Evolutionary conservation across 1,140 invertebrate species (phyloP).

Genomic region (Euborellia annulipes): DNA sequence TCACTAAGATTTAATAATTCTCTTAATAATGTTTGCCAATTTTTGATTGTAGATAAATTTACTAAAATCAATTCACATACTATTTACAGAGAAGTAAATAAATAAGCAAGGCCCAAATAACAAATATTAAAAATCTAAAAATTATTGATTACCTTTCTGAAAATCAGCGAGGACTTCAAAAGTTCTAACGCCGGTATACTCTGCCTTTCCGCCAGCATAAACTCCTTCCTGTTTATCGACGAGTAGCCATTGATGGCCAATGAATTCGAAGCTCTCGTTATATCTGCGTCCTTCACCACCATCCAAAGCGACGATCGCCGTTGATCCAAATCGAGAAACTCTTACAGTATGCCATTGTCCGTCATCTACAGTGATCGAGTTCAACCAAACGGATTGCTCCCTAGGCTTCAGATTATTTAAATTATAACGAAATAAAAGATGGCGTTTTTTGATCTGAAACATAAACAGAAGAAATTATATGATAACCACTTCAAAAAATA

Average conservation of each 20-base stretch:
- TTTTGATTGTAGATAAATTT: no score
- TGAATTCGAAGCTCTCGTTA: slow-evolving; percentile 44
- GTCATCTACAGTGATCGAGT: slow-evolving; percentile 42
- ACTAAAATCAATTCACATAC: no score
- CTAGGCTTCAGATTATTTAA: slow-evolving; percentile 40
- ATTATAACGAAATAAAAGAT: slow-evolving; percentile 43
- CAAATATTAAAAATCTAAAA: neutral
- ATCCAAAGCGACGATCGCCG: slow-evolving; percentile 46
- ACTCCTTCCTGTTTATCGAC: slow-evolving; percentile 48
- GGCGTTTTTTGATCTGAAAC: slow-evolving; percentile 36
- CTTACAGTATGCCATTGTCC: slow-evolving; percentile 54
- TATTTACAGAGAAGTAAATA: no score
- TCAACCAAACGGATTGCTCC: slow-evolving; percentile 38
- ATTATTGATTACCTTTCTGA: slow-evolving; percentile 29
- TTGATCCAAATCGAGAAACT: slow-evolving; percentile 41
- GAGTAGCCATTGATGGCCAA: slow-evolving; percentile 41
- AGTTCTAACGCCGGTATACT: slow-evolving; percentile 41
- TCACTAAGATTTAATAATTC: no score
- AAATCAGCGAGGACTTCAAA: slow-evolving; percentile 47
- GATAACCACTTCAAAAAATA: neutral
- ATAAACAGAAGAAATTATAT: neutral
- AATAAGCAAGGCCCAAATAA: slow-evolving; percentile 18
- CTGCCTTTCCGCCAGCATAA: slow-evolving; percentile 47
- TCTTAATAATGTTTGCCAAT: no score
- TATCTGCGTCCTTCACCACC: slow-evolving; percentile 52